Evolutionary conservation across 1,140 invertebrate species (phyloP), one percentile per base, ranked within the genome.

Genomic region (Leptinotarsa defecta): DNA sequence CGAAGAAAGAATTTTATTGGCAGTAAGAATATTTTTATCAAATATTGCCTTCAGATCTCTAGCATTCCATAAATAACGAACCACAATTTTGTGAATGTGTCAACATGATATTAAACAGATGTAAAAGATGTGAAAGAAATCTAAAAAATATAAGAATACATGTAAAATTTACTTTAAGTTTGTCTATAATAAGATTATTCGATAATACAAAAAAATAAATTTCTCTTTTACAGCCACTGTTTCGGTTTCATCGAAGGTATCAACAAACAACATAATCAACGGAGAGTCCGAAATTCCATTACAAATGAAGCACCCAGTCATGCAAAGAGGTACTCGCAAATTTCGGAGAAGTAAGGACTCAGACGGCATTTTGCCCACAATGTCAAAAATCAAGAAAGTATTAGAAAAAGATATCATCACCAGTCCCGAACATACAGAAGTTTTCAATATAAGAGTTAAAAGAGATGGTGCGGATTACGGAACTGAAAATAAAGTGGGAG

Each of bases 371-470:
- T 64, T 68, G 20, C 27, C 27, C 15, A 24, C 24, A 68, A 34
- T 13, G 11, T 68, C 15, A 11, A 27, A 34, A 24, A 15, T 15
- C 15, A 19, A 27, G 43, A 68, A 68, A 68, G 19, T 22, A 68
- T 24, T n/a, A 1, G 24, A 22, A 13, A 74, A 71, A 19, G 71
- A 70, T 43, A 61, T 79, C 43, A 77, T 81, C n/a, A 80, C 79
- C 15, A 67, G 76, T 61, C 72, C 77, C 3, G 77, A 80, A 70
- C 81, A 82, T 63, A 79, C 73, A 3, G 81, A 82, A 76, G 74
- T 79, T 13, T 81, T 82, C 71, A 74, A 79, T 48, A 80, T 82
- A 43, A 48, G 80, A 62, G 71, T 77, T 2, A 81, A 78, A 74
- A 75, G 78, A 70, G 34, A 43, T 43, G 34, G 34, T 43, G 8